Evolutionary conservation across 2,113 vertebrate genomes (phyloP).

Genomic region (human): DNA sequence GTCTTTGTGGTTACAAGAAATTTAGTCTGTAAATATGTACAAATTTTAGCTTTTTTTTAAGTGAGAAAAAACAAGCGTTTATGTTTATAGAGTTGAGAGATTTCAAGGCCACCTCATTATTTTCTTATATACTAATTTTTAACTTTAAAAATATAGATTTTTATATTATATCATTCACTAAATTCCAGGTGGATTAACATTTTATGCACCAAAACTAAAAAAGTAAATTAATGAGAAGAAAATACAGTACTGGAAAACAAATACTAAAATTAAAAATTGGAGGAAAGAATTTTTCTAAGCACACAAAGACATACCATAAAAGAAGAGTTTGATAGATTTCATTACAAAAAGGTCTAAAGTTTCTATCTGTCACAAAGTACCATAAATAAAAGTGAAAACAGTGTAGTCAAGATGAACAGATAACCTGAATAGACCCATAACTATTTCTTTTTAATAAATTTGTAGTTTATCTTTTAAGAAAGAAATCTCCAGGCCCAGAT

Average conservation of each 20-base stretch:
- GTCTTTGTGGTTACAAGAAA: not conserved
- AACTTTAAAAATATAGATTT: not conserved
- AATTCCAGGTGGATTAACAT: conserved; percentile 19
- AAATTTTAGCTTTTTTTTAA: not conserved
- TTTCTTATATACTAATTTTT: conserved; percentile 35
- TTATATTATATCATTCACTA: not conserved
- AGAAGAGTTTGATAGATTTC: not conserved
- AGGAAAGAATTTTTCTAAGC: not conserved
- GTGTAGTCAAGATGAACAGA: not conserved
- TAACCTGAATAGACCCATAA: not conserved
- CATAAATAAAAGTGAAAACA: not conserved
- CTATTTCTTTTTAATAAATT: not conserved
- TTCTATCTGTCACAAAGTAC: not conserved
- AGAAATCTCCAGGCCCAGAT: not conserved
- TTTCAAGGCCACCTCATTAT: not conserved
- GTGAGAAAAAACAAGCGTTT: not conserved
- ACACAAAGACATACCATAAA: not conserved
- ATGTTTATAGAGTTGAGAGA: not conserved
- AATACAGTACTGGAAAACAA: not conserved
- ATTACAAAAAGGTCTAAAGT: conserved; percentile 32
- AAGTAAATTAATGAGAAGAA: not conserved
- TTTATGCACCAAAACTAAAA: conserved; percentile 29
- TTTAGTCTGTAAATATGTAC: not conserved
- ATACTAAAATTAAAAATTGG: not conserved
- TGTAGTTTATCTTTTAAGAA: not conserved